phyloP scores from a whole-genome alignment of 64 coral and sea anemone genomes.

The Stichodactyla mertensii region DNA sequence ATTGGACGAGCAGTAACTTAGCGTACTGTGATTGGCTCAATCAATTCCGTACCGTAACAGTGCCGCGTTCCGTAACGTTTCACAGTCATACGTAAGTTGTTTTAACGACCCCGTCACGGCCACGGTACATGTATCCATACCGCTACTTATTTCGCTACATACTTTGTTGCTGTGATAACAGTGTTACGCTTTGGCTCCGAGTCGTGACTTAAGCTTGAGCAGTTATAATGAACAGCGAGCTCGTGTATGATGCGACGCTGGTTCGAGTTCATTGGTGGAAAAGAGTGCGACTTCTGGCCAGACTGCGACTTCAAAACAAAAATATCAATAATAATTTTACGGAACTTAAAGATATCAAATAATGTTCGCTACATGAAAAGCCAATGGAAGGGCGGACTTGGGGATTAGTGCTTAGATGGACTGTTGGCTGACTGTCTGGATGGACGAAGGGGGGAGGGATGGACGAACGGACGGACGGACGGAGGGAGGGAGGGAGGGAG shows the following conservation, averaged over 20 bases:
- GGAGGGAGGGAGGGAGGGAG: no score
- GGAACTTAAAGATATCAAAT: background rate
- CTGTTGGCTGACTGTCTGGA: background rate
- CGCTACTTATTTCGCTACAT: background rate
- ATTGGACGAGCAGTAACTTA: no score
- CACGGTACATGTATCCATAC: background rate
- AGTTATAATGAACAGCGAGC: constrained; percentile 72
- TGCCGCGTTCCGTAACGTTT: background rate
- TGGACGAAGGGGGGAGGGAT: no score
- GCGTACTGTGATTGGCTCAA: no score
- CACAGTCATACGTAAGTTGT: background rate
- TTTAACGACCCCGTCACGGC: background rate
- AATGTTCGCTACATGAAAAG: background rate
- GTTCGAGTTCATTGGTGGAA: constrained; percentile 81
- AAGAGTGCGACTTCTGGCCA: constrained; percentile 54
- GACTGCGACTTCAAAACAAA: constrained; percentile 11
- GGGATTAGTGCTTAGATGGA: background rate
- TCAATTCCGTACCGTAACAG: background rate
- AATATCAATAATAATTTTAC: background rate
- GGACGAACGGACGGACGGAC: no score
- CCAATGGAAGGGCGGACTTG: no score
- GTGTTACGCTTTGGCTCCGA: constrained; percentile 83
- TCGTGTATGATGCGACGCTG: constrained; percentile 86
- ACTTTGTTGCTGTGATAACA: constrained; percentile 93
- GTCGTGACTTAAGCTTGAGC: constrained; percentile 73